These are phyloP conservation scores for Prinia subflava DNA, from an alignment of 2,113 vertebrate genomes.

Conservation along the genomic window DNA sequence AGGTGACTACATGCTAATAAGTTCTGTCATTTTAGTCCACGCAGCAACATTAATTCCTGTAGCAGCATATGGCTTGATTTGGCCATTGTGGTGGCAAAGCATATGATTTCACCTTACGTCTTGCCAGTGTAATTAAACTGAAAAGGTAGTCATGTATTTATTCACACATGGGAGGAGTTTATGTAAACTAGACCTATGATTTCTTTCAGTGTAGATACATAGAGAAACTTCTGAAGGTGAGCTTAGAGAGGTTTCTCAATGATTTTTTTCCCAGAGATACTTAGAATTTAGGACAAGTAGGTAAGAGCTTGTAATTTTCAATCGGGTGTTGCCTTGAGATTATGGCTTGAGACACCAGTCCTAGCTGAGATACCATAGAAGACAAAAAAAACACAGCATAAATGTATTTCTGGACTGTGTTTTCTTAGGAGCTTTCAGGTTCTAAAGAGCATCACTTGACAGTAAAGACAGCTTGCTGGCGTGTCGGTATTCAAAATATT, in stretches of 20 bases:
- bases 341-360: neutral
- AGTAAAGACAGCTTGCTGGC: neutral
- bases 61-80: neutral
- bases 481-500: neutral
- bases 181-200: neutral
- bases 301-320: neutral
- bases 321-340: neutral
- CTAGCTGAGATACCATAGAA: neutral
- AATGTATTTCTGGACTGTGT: neutral
- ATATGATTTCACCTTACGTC: neutral
- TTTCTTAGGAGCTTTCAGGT: neutral
- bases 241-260: neutral
- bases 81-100: neutral
- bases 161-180: accelerated
- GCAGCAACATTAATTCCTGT: neutral
- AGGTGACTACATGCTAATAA: neutral
- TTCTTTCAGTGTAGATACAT: neutral
- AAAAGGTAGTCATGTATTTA: neutral
- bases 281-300: neutral
- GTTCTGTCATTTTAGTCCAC: neutral
- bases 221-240: neutral
- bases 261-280: neutral
- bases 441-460: neutral
- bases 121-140: neutral
- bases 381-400: neutral